A percentile compares a stretch with the other conserved stretches of the same genome.
These are phyloP conservation scores for Drosophila murphyi DNA, from an alignment of 1,140 invertebrate genomes.

Conservation along the genomic window DNA sequence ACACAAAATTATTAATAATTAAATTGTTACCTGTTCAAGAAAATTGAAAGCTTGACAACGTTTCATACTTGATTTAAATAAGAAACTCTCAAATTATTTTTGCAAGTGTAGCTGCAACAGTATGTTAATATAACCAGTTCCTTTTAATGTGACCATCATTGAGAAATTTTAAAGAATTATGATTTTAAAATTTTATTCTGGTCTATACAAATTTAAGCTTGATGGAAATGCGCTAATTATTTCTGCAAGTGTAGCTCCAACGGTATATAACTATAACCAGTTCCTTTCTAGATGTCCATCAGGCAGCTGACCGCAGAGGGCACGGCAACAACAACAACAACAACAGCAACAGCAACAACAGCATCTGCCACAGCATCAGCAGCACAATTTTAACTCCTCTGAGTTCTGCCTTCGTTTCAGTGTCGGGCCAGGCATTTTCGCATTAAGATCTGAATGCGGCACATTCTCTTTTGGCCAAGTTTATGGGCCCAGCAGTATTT, in stretches of 20 bases:
- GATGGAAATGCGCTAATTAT: background rate
- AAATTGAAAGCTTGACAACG: background rate
- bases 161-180: too few relatives aligned
- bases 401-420: slow-evolving; percentile 8
- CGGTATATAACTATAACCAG: slow-evolving; percentile 69
- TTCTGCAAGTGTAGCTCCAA: slow-evolving; percentile 43
- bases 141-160: slow-evolving; percentile 65
- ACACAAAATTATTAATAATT: too few relatives aligned
- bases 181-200: too few relatives aligned
- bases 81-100: background rate
- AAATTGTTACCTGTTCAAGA: too few relatives aligned
- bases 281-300: slow-evolving; percentile 70
- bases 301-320: slow-evolving; percentile 80
- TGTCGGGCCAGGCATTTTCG: slow-evolving; percentile 18
- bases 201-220: too few relatives aligned
- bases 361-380: slow-evolving; percentile 16
- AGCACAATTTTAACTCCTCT: slow-evolving; percentile 29
- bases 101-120: slow-evolving; percentile 55
- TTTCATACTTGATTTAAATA: slow-evolving; percentile 1
- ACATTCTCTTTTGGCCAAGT: slow-evolving; percentile 55
- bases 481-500: slow-evolving; percentile 72
- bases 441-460: slow-evolving; percentile 40
- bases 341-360: slow-evolving; percentile 24
- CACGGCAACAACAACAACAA: slow-evolving; percentile 44
- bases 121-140: slow-evolving; percentile 67